phyloP scores from a whole-genome alignment of 2,888 invertebrate species.

The Cepaea hortensis region DNA sequence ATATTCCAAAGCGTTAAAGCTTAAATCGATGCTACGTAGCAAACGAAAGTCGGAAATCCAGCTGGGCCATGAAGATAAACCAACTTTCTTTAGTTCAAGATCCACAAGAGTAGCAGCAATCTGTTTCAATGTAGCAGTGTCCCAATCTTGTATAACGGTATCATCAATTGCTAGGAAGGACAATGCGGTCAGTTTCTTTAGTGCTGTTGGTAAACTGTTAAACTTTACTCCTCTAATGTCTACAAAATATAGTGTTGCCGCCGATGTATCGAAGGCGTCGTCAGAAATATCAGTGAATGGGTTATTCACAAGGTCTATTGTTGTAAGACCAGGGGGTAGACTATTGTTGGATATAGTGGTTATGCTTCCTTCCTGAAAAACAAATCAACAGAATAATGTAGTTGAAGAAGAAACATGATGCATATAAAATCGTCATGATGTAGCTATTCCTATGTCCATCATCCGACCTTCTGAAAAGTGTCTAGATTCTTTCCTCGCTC shows the following conservation, averaged over 20 bases:
- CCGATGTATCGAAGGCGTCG: background rate
- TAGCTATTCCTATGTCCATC: too few species aligned
- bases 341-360: background rate
- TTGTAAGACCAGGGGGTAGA: too few species aligned
- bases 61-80: constrained; percentile 6
- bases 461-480: too few species aligned
- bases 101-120: background rate
- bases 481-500: too few species aligned
- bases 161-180: background rate
- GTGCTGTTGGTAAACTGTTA: background rate
- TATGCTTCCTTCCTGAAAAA: constrained; percentile 3
- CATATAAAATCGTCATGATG: too few species aligned
- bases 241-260: background rate
- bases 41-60: background rate
- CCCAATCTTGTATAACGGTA: background rate
- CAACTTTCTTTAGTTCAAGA: background rate
- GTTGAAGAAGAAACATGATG: too few species aligned
- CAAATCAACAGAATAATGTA: background rate
- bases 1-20: background rate
- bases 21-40: background rate
- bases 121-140: background rate
- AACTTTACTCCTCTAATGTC: background rate
- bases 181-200: background rate
- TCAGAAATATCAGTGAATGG: background rate
- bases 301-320: background rate